Evolutionary conservation across 2,113 vertebrate genomes (phyloP), one percentile per base, ranked within the genome.

Genomic region (Scomber colias): DNA sequence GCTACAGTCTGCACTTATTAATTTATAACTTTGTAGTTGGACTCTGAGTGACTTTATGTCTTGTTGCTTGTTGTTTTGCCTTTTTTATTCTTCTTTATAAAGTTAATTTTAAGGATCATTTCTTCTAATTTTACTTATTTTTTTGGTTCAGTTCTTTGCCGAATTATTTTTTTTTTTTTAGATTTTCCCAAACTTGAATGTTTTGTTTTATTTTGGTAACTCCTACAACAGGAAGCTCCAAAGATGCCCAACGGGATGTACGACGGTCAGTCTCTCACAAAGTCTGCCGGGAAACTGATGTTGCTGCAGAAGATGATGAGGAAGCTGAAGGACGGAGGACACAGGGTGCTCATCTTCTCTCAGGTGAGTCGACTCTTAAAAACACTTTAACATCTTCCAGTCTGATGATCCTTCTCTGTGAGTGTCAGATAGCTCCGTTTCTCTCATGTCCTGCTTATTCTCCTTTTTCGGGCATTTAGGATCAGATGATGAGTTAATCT

Each of bases 231-330:
- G 98, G 98, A 99, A 95, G 98, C 98, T 78, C 96, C 98, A 72
- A 99, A 97, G 95, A 96, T 99, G 97, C 98, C 98, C 40, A 99
- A 98, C 49, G 98, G 98, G 76, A 99, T 99, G 97, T 99, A 98
- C 48, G 98, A 99, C 54, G 98, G 98, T 57, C 95, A 95, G 62
- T 95, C 96, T 24, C 96, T 99, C 27, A 97, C 97, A 40, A 95
- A 98, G 91, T 94, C 97, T 13, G 96, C 97, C 71, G 98, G 98
- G 72, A 99, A 99, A 85, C 88, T 99, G 31, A 40, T 96, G 86
- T 83, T 99, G 65, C 95, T 99, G 62, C 97, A 99, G 83, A 99
- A 98, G 93, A 99, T 99, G 98, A 93, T 99, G 79, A 96, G 96
- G 87, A 99, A 98, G 85, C 94, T 99, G 60, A 98, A 99, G 87